Evolutionary conservation across 2,888 invertebrate genomes (phyloP), one percentile per base, ranked within the genome.

Genomic region (Pristionchus japonicus): DNA sequence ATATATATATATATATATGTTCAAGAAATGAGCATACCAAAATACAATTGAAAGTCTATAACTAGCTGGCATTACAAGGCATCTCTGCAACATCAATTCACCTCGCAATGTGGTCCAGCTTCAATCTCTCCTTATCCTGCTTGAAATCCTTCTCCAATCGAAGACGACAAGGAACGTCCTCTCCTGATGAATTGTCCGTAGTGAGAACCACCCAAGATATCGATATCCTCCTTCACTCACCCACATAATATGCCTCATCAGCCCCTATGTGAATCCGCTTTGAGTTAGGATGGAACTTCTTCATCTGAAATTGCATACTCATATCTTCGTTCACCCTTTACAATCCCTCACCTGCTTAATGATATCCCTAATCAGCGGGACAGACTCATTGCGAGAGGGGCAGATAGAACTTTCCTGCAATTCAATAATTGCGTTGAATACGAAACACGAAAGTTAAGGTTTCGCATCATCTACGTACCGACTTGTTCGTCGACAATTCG

Each of bases 191-290:
- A 11, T 6, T 9, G 6, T 43, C 43, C 6, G 43, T 43, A 43
- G 43, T 43, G 43, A 43, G 11, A 43, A 15, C 4, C 67, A 11
- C 4, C 6, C 17, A 52, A 49, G 37, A n/a, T 52, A 37, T 37
- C 17, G 52, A 47, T 7, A 43, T 43, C 43, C 34, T 74, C 43
- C 6, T 11, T 47, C 52, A 34, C 85, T n/a, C 17, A 86, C 86
- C 86, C 27, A 95, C 93, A 89, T 96, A 96, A 92, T 96, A 96
- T 0, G 97, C 97, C 95, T 97, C 97, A 94, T 97, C 97, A 83
- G 97, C 96, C 0, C 97, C 97, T 89, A 97, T 96, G 94, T 97
- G 97, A 43, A 97, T 95, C 61, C 92, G 91, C 27, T 90, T 91
- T 13, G 93, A 89, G 47, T 92, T 89, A 2, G 95, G 93, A 67